Evolutionary conservation across 2,113 vertebrate species (phyloP).

Genomic region (Tragulus kanchil): DNA sequence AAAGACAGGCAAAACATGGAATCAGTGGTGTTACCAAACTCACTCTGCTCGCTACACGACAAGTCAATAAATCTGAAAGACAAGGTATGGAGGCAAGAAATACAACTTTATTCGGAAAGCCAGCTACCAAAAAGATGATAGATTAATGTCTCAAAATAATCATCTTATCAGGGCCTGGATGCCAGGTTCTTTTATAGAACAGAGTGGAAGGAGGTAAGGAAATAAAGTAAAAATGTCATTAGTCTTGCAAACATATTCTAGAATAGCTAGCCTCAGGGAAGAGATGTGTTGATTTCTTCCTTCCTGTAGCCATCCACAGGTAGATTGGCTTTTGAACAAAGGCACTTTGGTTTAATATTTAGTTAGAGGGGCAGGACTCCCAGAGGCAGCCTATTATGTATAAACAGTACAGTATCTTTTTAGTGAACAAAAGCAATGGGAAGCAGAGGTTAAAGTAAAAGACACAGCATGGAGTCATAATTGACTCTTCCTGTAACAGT

Average conservation of each 20-base stretch:
- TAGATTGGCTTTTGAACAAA: background rate
- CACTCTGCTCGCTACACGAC: background rate
- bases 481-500: background rate
- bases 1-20: background rate
- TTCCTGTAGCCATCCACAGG: background rate
- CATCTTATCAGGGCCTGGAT: background rate
- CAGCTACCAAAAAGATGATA: background rate
- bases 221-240: background rate
- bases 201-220: background rate
- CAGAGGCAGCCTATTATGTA: background rate
- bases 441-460: background rate
- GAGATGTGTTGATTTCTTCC: background rate
- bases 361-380: background rate
- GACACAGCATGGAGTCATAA: background rate
- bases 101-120: background rate
- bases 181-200: background rate
- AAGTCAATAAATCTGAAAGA: background rate
- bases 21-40: background rate
- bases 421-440: background rate
- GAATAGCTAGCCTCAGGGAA: background rate
- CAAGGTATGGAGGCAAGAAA: background rate
- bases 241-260: background rate
- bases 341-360: background rate
- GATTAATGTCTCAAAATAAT: background rate
- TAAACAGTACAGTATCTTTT: background rate